phyloP scores from a whole-genome alignment of 2,888 invertebrate genomes.

The Salpingus planirostris region DNA sequence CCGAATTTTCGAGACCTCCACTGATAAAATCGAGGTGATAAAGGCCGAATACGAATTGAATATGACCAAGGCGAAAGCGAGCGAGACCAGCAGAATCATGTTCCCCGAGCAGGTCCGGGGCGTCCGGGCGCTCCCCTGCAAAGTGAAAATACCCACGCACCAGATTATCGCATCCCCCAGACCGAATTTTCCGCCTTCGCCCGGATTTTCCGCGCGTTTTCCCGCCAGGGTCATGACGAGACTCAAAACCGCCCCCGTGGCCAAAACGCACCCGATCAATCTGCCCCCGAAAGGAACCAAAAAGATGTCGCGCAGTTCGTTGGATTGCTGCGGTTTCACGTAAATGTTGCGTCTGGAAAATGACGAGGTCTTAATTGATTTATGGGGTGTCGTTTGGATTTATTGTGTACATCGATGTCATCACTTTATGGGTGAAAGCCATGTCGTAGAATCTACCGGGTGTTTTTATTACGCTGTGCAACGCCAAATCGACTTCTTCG shows the following conservation, averaged over 20 bases:
- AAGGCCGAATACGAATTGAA: slow-evolving; percentile 60
- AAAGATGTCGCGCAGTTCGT: slow-evolving; percentile 54
- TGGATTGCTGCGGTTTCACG: slow-evolving; percentile 53
- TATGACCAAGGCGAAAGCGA: slow-evolving; percentile 53
- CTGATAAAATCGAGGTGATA: slow-evolving; percentile 57
- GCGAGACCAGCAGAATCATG: slow-evolving; percentile 48
- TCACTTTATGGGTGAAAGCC: slow-evolving; percentile 54
- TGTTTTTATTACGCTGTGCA: slow-evolving; percentile 51
- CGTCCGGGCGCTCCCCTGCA: slow-evolving; percentile 55
- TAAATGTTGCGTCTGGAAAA: slow-evolving; percentile 52
- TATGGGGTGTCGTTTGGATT: not conserved
- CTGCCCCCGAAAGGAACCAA: slow-evolving; percentile 51
- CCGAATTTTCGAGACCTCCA: slow-evolving; percentile 47
- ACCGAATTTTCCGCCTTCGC: slow-evolving; percentile 25
- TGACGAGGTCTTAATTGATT: not conserved
- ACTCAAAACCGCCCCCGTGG: slow-evolving; percentile 45
- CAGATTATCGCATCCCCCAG: slow-evolving; percentile 51
- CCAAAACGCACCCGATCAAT: slow-evolving; percentile 47
- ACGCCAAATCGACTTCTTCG: slow-evolving; percentile 49
- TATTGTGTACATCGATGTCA: slow-evolving; percentile 53
- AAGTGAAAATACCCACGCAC: slow-evolving; percentile 55
- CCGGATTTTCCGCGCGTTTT: slow-evolving; percentile 26
- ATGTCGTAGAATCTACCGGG: slow-evolving; percentile 47
- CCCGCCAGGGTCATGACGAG: slow-evolving; percentile 39
- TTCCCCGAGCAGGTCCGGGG: slow-evolving; percentile 50